phyloP scores from a whole-genome alignment of 2,797 vertebrate genomes.

The Muraenolepis orangiensis region DNA sequence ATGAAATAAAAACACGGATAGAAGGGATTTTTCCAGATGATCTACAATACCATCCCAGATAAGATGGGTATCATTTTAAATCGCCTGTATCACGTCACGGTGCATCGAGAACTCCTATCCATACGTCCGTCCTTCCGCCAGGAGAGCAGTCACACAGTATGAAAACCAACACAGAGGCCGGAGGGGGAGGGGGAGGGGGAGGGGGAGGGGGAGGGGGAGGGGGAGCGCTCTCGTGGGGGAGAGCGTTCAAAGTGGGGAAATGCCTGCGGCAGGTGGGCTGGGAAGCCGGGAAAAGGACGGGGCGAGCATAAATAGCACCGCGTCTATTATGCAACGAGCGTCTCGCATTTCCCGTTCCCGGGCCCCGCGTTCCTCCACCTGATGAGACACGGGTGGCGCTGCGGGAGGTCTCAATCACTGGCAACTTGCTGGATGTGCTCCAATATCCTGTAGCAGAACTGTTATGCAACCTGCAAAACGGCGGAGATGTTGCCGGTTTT shows the following conservation, averaged over 20 bases:
- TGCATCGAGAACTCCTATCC: not conserved
- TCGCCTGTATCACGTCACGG: constrained; percentile 4
- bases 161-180: constrained; percentile 12
- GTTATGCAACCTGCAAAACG: constrained; percentile 39
- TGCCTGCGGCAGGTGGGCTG: constrained; percentile 27
- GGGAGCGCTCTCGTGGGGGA: no score
- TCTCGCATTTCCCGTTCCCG: not conserved
- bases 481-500: not conserved
- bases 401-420: constrained; percentile 32
- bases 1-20: not conserved
- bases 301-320: constrained; percentile 59
- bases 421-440: constrained; percentile 20
- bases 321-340: constrained; percentile 65
- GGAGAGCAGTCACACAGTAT: constrained; percentile 17
- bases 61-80: not conserved
- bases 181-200: constrained; percentile 14
- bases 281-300: not conserved
- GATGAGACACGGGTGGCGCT: constrained; percentile 47
- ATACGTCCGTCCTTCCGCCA: constrained; percentile 5
- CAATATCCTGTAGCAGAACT: constrained; percentile 20
- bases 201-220: constrained; percentile 21
- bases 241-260: constrained; percentile 28
- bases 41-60: not conserved
- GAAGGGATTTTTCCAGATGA: not conserved
- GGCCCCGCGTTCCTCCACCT: not conserved